phyloP scores from a whole-genome alignment of 2,113 vertebrate species.

The Platysteira castanea region DNA sequence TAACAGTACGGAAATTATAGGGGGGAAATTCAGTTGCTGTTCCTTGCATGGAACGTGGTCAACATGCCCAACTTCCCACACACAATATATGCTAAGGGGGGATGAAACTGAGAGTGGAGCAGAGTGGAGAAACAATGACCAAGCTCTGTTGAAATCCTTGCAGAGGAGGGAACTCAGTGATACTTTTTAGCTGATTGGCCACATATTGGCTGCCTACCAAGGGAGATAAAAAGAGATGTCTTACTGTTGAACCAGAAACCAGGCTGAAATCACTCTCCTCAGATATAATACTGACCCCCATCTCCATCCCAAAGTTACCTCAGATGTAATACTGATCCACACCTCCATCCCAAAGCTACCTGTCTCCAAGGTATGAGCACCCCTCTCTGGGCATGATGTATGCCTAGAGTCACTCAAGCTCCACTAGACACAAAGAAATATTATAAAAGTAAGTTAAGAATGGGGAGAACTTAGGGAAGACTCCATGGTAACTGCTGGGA shows the following conservation, averaged over 20 bases:
- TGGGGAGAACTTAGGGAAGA: background rate
- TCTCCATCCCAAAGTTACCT: background rate
- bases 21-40: background rate
- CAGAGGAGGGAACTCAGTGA: background rate
- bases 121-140: accelerated
- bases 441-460: background rate
- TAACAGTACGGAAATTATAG: accelerated
- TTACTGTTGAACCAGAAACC: background rate
- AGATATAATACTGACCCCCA: accelerated
- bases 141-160: background rate
- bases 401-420: background rate
- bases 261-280: background rate
- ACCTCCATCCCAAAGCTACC: background rate
- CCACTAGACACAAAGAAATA: background rate
- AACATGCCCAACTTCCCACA: accelerated
- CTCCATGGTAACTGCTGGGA: background rate
- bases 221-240: background rate
- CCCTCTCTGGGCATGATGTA: background rate
- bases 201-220: background rate
- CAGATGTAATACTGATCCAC: background rate
- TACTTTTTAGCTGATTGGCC: background rate
- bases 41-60: background rate
- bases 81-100: background rate
- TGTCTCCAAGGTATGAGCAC: background rate
- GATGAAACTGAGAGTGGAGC: background rate